Conservation (phyloP, 2,888 invertebrate species). For the Polydrusus pterygomalis region DNA sequence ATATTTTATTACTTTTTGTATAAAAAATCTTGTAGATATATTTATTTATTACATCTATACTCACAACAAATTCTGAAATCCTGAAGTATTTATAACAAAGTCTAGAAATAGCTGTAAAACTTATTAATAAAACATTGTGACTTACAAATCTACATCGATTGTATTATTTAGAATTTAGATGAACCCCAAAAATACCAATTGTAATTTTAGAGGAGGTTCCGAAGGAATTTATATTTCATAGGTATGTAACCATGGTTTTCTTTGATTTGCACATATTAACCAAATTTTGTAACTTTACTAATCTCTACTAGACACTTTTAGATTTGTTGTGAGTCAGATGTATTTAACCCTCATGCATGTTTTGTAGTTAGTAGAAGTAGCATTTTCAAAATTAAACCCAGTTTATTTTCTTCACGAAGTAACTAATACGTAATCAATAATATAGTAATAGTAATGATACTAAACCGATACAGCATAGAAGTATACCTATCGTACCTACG, state of each 20-base stretch:
- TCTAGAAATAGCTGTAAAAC: constrained; percentile 67
- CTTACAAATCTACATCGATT: constrained; percentile 58
- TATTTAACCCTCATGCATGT: constrained; percentile 58
- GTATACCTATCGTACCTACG: no score
- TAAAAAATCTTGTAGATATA: constrained; percentile 73
- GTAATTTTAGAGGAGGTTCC: constrained; percentile 23
- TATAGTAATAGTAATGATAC: neutral
- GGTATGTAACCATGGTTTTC: constrained; percentile 61
- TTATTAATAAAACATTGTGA: constrained; percentile 67
- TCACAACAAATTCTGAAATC: constrained; percentile 71
- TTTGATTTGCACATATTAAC: constrained; percentile 59
- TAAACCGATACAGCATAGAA: no score
- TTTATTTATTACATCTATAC: constrained; percentile 73
- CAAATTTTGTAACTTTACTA: constrained; percentile 61
- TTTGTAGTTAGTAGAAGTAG: constrained; percentile 49
- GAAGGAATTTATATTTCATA: constrained; percentile 53
- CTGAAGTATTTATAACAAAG: constrained; percentile 63
- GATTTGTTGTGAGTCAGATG: constrained; percentile 72
- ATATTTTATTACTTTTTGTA: constrained; percentile 64
- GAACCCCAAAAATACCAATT: constrained; percentile 32
- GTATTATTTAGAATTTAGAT: constrained; percentile 56
- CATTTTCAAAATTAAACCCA: neutral
- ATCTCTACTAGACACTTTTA: constrained; percentile 60
- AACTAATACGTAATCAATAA: constrained; percentile 15
- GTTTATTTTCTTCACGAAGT: constrained; percentile 16